phyloP scores from a whole-genome alignment of 1,140 invertebrate genomes.

The Bradysia coprophila region DNA sequence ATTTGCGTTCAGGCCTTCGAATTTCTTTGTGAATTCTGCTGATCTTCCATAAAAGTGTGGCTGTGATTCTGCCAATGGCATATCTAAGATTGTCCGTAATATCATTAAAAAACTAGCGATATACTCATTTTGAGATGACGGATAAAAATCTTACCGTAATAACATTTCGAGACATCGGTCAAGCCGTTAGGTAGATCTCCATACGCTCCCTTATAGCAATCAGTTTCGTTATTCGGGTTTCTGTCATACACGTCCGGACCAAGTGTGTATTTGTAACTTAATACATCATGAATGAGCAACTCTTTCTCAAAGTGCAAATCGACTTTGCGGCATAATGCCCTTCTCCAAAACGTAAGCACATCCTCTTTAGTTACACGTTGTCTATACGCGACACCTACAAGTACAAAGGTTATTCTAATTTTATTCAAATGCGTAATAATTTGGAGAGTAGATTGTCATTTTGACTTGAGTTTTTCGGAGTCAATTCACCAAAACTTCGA shows the following conservation, averaged over 20 bases:
- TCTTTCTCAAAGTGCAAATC: constrained; percentile 26
- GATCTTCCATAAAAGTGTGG: constrained; percentile 42
- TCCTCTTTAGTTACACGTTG: constrained; percentile 10
- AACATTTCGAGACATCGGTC: constrained; percentile 31
- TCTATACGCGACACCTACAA: neutral
- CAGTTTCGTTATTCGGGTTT: constrained; percentile 1
- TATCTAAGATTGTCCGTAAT: constrained; percentile 30
- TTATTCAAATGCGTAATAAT: too few relatives aligned
- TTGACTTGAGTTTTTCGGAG: too few relatives aligned
- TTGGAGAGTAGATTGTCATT: too few relatives aligned
- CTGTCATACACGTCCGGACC: constrained; percentile 2
- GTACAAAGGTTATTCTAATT: too few relatives aligned
- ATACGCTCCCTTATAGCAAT: constrained; percentile 1
- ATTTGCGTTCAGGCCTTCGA: constrained; percentile 36
- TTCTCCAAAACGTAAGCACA: constrained; percentile 31
- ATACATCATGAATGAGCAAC: neutral
- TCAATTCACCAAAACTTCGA: too few relatives aligned
- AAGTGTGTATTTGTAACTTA: constrained; percentile 3
- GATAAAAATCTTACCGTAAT: constrained; percentile 22
- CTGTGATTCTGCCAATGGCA: constrained; percentile 39
- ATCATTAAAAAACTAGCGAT: too few relatives aligned
- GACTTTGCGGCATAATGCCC: constrained; percentile 32
- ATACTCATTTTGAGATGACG: too few relatives aligned
- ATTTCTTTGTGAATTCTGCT: constrained; percentile 19
- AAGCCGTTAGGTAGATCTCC: constrained; percentile 23